Base-by-base conservation (phyloP, 2,888 invertebrate genomes). In the Vannuccia rotundouncinata region DNA sequence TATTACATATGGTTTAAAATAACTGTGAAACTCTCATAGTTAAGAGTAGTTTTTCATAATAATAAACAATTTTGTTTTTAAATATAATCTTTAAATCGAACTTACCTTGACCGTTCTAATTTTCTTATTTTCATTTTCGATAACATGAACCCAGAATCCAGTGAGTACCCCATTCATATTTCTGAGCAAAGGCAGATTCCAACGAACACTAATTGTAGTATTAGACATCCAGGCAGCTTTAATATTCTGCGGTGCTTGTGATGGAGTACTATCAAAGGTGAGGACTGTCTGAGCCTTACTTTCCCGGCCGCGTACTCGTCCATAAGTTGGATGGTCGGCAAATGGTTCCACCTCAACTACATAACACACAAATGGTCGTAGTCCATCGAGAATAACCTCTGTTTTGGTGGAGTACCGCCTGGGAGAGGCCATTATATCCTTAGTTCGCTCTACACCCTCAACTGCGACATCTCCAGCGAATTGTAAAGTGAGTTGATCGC, bases 281-380 rank as follows among this genome's bases (percentile, higher is more conserved):
- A 80, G 79, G 1, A 79, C 79, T 1, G 78, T 31, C 28, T 59
- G 80, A 17, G 77, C 1, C 29, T 80, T 25, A 30, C 80, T 80
- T 13, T 73, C 74, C 29, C 27, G 60, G 1, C 79, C 79, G 10
- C 31, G 60, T 17, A 79, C 31, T 28, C 22, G 27, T 25, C 79
- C 79, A 25, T 2, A 74, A n/a, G 2, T 30, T 0, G 28, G 29
- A 28, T 66, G 30, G 2, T 79, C 78, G 31, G 31, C 45, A 59
- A 59, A 80, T 1, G 80, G 78, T 29, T 80, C 45, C 29, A 80
- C 80, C 5, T 79, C 28, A 30, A 80, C 59, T 10, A 31, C 77
- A 30, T 80, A 80, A 29, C 80, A 80, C 27, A 79, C 73, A 60
- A 80, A 80, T 17, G 80, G 80, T 17, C 28, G 13, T 28, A 80